A percentile compares a stretch with the other conserved stretches of the same genome.
These are phyloP conservation scores for Celastrina argiolus DNA, from an alignment of 2,888 invertebrate genomes.

Conservation along the genomic window DNA sequence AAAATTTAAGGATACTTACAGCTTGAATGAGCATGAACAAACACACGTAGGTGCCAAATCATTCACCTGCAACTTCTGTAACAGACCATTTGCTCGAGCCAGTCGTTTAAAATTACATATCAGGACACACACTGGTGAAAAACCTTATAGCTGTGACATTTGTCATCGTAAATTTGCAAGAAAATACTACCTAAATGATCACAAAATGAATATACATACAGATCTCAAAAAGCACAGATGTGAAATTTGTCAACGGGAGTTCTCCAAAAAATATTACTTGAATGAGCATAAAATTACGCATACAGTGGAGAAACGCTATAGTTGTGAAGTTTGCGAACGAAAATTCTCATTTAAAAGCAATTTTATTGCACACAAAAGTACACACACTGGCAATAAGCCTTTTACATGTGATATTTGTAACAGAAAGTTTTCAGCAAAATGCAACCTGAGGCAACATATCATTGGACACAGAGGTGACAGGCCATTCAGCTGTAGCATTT, in stretches of 20 bases:
- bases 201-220: constrained; percentile 10
- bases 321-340: constrained; percentile 11
- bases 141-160: constrained; percentile 17
- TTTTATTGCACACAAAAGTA: constrained; percentile 9
- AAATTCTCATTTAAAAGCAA: constrained; percentile 16
- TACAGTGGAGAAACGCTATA: not conserved
- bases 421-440: constrained; percentile 8
- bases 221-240: not conserved
- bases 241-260: constrained; percentile 6
- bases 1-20: not conserved
- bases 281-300: constrained; percentile 13
- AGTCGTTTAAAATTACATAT: constrained; percentile 4
- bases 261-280: constrained; percentile 15
- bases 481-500: not conserved
- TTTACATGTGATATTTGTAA: constrained; percentile 20
- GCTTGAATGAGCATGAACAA: constrained; percentile 1
- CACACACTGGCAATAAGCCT: not conserved
- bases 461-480: constrained; percentile 11
- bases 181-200: constrained; percentile 3
- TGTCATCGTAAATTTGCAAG: constrained; percentile 12
- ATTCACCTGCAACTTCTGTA: not conserved
- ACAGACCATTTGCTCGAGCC: not conserved
- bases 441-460: constrained; percentile 12
- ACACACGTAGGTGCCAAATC: not conserved
- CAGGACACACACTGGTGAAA: constrained; percentile 12